Conservation (phyloP, 1,140 invertebrate species). For the Ridgeia piscesae region DNA sequence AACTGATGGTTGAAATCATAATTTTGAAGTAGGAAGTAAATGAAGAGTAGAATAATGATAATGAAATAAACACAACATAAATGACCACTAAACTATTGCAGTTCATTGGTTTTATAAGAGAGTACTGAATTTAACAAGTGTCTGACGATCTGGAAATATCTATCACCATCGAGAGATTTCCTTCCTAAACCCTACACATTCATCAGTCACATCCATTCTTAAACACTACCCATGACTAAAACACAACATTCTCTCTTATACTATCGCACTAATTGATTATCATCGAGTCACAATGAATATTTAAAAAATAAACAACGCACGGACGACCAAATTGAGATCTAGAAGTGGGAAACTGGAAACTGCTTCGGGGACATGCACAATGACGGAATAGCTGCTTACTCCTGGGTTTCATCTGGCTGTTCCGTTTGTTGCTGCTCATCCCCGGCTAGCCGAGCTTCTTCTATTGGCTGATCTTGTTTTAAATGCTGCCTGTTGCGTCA, state of each 20-base stretch:
- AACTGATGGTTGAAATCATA: not conserved
- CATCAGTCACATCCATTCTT: not conserved
- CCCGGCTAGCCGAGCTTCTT: conserved; percentile 2
- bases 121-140: not conserved
- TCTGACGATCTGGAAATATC: not conserved
- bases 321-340: not conserved
- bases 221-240: not conserved
- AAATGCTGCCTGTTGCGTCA: not conserved
- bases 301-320: not conserved
- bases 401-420: conserved; percentile 3
- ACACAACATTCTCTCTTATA: not conserved
- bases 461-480: not conserved
- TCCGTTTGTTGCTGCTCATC: not conserved
- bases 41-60: not conserved
- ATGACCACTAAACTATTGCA: not conserved
- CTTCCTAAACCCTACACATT: not conserved
- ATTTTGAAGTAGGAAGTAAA: not conserved
- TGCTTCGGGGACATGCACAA: not conserved
- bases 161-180: not conserved
- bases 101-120: not conserved
- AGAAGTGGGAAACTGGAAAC: not conserved
- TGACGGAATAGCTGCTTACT: not conserved
- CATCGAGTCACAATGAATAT: not conserved
- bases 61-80: not conserved
- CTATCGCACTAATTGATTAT: not conserved